Evolutionary conservation across 2,113 vertebrate species (phyloP).

Genomic region (Cynopterus brachyotis): DNA sequence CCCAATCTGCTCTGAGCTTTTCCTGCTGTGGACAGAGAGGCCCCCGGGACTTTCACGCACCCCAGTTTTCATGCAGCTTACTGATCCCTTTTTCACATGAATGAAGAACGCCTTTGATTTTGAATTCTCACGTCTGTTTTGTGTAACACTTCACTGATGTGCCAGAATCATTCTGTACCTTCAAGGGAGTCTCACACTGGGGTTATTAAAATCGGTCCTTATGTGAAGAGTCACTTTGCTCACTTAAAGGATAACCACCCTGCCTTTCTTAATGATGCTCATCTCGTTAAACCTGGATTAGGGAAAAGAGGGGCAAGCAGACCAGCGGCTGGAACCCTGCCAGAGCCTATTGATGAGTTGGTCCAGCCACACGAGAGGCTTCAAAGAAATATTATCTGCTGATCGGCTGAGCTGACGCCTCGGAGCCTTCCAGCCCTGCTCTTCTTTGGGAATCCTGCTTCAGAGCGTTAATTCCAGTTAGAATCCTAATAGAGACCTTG

Average conservation of each 20-base stretch:
- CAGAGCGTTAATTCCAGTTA: background rate
- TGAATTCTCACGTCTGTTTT: slow-evolving; percentile 73
- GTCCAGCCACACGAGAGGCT: background rate
- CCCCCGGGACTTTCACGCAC: slow-evolving; percentile 59
- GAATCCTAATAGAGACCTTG: background rate
- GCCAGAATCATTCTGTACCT: slow-evolving; percentile 72
- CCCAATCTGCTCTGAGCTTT: slow-evolving; percentile 73
- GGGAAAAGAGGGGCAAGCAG: background rate
- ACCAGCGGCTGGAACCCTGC: background rate
- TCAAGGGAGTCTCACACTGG: slow-evolving; percentile 53
- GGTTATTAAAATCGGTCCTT: slow-evolving; percentile 72
- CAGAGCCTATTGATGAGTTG: background rate
- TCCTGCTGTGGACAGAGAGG: slow-evolving; percentile 62
- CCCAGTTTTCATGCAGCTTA: slow-evolving; percentile 56
- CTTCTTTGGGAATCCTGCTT: background rate
- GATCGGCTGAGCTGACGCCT: background rate
- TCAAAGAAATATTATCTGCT: background rate
- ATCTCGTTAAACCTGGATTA: slow-evolving; percentile 59
- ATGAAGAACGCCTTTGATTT: slow-evolving; percentile 75
- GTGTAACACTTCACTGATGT: slow-evolving; percentile 71
- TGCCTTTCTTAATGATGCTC: slow-evolving; percentile 54
- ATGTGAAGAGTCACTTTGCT: slow-evolving; percentile 69
- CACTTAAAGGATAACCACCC: slow-evolving; percentile 58
- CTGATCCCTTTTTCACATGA: slow-evolving; percentile 72
- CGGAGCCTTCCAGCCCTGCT: background rate